Evolutionary conservation across 2,797 vertebrate genomes (phyloP).

Genomic region (Parambassis ranga): DNA sequence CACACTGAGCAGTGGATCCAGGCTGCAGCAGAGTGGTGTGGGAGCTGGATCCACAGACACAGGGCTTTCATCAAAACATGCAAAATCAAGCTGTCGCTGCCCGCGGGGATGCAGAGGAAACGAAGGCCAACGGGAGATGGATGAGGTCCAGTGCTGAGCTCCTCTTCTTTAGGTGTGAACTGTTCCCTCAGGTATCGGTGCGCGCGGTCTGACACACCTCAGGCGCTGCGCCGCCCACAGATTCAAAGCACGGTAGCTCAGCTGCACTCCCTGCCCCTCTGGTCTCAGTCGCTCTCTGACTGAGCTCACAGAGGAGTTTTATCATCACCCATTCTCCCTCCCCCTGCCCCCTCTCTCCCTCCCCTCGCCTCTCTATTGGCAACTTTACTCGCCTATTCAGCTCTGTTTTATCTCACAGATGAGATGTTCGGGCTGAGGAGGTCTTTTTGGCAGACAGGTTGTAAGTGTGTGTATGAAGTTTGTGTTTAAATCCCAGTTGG

Average conservation of each 20-base stretch:
- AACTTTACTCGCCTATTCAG: constrained; percentile 67
- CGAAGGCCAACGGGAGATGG: constrained; percentile 42
- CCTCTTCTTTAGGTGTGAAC: constrained; percentile 41
- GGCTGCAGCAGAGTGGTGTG: constrained; percentile 12
- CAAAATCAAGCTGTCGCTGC: constrained; percentile 39
- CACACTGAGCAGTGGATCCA: constrained; percentile 45
- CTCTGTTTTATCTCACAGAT: constrained; percentile 82
- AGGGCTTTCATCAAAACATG: constrained; percentile 39
- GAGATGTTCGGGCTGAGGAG: constrained; percentile 80
- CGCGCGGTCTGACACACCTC: constrained; percentile 14
- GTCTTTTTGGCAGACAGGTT: constrained; percentile 68
- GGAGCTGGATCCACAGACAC: constrained; percentile 32
- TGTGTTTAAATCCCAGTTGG: constrained; percentile 47
- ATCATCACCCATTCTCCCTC: constrained; percentile 74
- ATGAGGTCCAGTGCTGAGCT: constrained; percentile 58
- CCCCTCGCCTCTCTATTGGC: constrained; percentile 61
- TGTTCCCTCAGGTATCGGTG: constrained; percentile 28
- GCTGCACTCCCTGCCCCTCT: constrained; percentile 42
- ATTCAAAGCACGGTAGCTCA: constrained; percentile 48
- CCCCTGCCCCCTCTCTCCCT: constrained; percentile 31
- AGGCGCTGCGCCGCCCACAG: constrained; percentile 38
- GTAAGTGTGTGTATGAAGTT: constrained; percentile 31
- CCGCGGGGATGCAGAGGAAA: constrained; percentile 17
- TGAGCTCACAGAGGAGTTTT: constrained; percentile 79
- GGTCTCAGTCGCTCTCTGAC: constrained; percentile 66